Evolutionary conservation across 30 jellyfish, hydroid and myxozoan genomes (phyloP).

Genomic region (Haliclystus octoradiatus): DNA sequence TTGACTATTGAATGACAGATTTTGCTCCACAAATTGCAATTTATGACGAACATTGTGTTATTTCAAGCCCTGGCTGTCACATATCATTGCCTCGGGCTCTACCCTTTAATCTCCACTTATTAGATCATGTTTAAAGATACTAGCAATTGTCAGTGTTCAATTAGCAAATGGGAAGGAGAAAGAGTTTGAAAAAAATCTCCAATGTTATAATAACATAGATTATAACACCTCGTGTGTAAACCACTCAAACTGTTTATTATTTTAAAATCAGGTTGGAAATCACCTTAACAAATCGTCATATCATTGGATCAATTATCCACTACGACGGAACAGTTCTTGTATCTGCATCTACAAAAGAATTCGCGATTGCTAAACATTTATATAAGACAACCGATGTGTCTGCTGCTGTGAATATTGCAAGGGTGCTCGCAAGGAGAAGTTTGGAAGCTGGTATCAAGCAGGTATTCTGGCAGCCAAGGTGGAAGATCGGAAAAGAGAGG

Average conservation of each 20-base stretch:
- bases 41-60: no score
- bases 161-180: no score
- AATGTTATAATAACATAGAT: no score
- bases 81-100: no score
- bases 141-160: no score
- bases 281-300: constrained; percentile 58
- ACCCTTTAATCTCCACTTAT: no score
- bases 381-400: constrained; percentile 65
- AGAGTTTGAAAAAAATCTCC: no score
- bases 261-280: constrained; percentile 41
- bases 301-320: constrained; percentile 66
- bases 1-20: no score
- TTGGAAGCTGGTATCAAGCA: constrained; percentile 63
- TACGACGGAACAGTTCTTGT: constrained; percentile 54
- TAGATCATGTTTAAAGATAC: no score
- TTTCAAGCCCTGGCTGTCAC: no score
- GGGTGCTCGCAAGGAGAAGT: constrained; percentile 60
- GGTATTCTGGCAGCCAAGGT: constrained; percentile 54
- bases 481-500: constrained; percentile 28
- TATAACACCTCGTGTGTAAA: no score
- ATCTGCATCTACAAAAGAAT: constrained; percentile 81
- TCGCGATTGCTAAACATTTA: constrained; percentile 48
- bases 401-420: constrained; percentile 69
- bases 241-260: neutral
- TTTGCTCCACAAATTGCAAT: no score